Percentiles rank a stretch among this genome's conserved stretches.
These are phyloP conservation scores for Caranx ignobilis DNA, from an alignment of 2,113 vertebrate genomes.

Conservation along the genomic window DNA sequence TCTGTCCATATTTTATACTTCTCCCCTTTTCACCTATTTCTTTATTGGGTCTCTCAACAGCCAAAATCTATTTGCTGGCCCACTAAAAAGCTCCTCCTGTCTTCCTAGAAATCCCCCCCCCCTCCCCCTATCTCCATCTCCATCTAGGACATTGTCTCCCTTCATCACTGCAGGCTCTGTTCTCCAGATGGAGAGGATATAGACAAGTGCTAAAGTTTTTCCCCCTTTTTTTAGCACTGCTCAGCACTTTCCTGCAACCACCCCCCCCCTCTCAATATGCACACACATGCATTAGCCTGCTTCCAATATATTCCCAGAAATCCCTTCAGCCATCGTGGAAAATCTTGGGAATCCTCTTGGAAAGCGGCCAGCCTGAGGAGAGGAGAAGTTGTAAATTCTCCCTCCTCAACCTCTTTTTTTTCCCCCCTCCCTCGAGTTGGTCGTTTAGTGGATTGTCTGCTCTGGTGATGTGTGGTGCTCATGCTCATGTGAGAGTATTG, in stretches of 20 bases:
- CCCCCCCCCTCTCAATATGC: neutral
- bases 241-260: slow-evolving; percentile 13
- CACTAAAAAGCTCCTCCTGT: slow-evolving; percentile 45
- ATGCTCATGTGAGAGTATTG: slow-evolving; percentile 35
- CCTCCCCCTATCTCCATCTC: slow-evolving; percentile 9
- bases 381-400: slow-evolving; percentile 42
- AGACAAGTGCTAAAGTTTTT: slow-evolving; percentile 51
- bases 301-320: slow-evolving; percentile 43
- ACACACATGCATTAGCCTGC: neutral
- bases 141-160: slow-evolving; percentile 53
- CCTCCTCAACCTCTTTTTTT: slow-evolving; percentile 1
- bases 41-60: slow-evolving; percentile 1
- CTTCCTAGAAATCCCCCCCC: slow-evolving; percentile 31
- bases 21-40: slow-evolving; percentile 4
- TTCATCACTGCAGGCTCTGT: slow-evolving; percentile 48
- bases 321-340: slow-evolving; percentile 51
- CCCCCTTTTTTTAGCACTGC: slow-evolving; percentile 8
- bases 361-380: slow-evolving; percentile 25
- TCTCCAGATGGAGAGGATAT: slow-evolving; percentile 61
- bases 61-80: slow-evolving; percentile 21
- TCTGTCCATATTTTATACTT: slow-evolving; percentile 29
- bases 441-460: slow-evolving; percentile 37
- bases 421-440: neutral
- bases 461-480: slow-evolving; percentile 37
- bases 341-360: slow-evolving; percentile 57